Evolutionary conservation across 2,797 vertebrate genomes (phyloP).

Genomic region (Peromyscus aztecus): DNA sequence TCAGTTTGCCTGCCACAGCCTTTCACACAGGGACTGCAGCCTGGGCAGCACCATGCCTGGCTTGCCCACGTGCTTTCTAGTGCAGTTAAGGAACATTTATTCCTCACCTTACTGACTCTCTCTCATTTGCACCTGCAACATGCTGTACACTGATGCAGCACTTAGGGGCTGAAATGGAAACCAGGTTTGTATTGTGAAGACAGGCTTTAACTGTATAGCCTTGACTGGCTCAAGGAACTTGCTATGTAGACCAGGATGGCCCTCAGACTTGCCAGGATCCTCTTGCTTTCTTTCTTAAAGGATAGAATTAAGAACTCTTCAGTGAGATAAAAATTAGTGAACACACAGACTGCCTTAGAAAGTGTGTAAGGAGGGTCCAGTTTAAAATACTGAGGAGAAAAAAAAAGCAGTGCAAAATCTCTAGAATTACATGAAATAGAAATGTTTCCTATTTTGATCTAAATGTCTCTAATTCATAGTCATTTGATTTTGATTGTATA

Average conservation of each 20-base stretch:
- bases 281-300: background rate
- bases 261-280: background rate
- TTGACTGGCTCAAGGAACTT: background rate
- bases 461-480: background rate
- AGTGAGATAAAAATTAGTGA: slow-evolving; percentile 12
- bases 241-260: background rate
- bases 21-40: background rate
- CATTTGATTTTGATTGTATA: background rate
- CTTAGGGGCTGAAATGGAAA: background rate
- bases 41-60: accelerated
- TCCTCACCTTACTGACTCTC: background rate
- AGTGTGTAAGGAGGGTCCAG: background rate
- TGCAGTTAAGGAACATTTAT: too few relatives aligned
- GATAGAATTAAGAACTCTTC: background rate
- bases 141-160: accelerated
- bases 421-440: background rate
- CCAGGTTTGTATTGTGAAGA: background rate
- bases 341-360: background rate
- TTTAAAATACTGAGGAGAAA: background rate
- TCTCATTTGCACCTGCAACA: background rate
- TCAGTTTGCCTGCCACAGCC: background rate
- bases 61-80: background rate
- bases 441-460: background rate
- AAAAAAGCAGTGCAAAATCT: background rate
- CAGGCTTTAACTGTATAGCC: background rate